Percentiles rank a stretch among this genome's conserved stretches.
Evolutionary conservation across 2,113 vertebrate genomes (phyloP).

Genomic region (Campylomormyrus tamandua): DNA sequence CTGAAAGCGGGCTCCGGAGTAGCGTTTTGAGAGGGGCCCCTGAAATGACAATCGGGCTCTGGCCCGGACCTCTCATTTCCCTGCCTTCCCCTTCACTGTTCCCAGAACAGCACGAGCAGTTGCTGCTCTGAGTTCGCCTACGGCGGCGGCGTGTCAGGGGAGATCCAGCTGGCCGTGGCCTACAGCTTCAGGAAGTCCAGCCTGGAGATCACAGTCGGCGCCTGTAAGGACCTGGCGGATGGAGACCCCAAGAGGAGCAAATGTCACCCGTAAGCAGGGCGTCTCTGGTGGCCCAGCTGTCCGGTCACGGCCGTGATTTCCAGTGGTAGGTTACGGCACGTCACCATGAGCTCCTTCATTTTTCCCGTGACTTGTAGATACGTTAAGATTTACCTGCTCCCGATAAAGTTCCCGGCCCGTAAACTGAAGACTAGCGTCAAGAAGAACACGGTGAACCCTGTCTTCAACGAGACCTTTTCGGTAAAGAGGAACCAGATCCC

Average conservation of each 20-base stretch:
- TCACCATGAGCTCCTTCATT: background rate
- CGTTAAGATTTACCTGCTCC: conserved; percentile 77
- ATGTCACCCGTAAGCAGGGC: conserved; percentile 75
- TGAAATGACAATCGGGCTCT: background rate
- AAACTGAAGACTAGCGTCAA: conserved; percentile 79
- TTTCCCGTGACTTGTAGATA: conserved; percentile 58
- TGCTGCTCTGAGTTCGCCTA: conserved; percentile 60
- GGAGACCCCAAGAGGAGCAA: conserved; percentile 75
- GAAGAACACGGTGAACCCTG: conserved; percentile 71
- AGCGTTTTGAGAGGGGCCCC: background rate
- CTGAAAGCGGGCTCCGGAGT: background rate
- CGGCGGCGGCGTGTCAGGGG: conserved; percentile 56
- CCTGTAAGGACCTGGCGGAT: conserved; percentile 69
- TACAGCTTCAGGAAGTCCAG: conserved; percentile 59
- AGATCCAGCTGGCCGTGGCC: conserved; percentile 72
- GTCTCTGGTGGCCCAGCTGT: background rate
- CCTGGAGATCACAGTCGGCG: conserved; percentile 71
- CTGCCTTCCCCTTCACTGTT: background rate
- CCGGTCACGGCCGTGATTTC: background rate
- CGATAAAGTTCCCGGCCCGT: conserved; percentile 61
- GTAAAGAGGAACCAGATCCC: conserved; percentile 47
- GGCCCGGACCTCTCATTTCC: background rate
- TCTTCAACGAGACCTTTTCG: conserved; percentile 76
- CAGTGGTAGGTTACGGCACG: too few relatives aligned
- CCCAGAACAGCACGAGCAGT: conserved; percentile 67